Base-by-base conservation (phyloP, 2,888 invertebrate species). In the Torymus auratus region DNA sequence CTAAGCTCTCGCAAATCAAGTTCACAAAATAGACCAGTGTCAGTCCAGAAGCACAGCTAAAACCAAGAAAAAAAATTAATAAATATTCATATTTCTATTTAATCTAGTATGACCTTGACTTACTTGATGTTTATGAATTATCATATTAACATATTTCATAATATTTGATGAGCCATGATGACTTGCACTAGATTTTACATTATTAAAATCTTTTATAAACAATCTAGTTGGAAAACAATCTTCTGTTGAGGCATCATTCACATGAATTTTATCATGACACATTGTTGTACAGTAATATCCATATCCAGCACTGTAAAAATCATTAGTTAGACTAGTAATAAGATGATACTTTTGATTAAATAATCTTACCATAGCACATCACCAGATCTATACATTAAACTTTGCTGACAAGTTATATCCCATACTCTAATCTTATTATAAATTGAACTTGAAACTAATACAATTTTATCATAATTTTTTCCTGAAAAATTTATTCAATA, bases 31-130 rank as follows among this genome's bases (percentile, higher is more conserved):
- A 56, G 13, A 4, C 87, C 86, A 14, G n/a, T 77, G 13, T 84
- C 78, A 12, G 87, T 84, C 80, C 85, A 88, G 69, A 87, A 73
- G 14, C 73, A 82, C 50, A 87, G 78, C 88, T 88, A 60, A 28
- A 13, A 78, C 55, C 64, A 71, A 76, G 7, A 7, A 71, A 41
- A 62, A 52, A 52, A 69, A 73, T 58, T 64, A 28, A 64, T 68
- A 28, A 70, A 15, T 53, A 71, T 41, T 55, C 12, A 58, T 0
- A 62, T 41, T 23, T 62, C 23, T 3, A 17, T 28, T 23, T 55
- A 73, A 64, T 61, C n/a, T 28, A 17, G 41, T 64, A 64, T 70
- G 13, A 15, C 10, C 4, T 55, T 55, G 50, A 72, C 60, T 73
- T 74, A 81, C 75, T 15, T 80, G 17, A 61, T 82, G 2, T 11